Conservation (phyloP, 2,113 vertebrate genomes). For the Sisor rabdophorus region DNA sequence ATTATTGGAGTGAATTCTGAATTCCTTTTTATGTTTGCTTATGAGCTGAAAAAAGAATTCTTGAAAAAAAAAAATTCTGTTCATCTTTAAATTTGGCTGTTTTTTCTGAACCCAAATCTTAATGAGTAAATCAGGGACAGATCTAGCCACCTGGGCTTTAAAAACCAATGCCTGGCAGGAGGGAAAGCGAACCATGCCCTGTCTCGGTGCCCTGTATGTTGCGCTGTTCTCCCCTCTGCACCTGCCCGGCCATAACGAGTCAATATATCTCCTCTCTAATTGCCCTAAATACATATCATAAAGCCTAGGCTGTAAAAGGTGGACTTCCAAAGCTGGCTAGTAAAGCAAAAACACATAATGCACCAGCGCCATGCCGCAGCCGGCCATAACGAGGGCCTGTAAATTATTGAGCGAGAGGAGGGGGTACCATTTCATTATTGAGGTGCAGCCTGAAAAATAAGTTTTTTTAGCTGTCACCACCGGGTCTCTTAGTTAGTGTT, state of each 20-base stretch:
- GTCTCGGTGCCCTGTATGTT: constrained; percentile 49
- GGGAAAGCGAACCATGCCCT: constrained; percentile 15
- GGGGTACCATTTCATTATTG: constrained; percentile 51
- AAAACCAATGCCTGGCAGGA: constrained; percentile 23
- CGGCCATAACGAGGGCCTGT: constrained; percentile 53
- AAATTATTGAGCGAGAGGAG: constrained; percentile 49
- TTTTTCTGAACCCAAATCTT: constrained; percentile 6
- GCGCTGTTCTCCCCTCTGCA: constrained; percentile 66
- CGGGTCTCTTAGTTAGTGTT: not conserved
- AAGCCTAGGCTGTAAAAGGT: constrained; percentile 64
- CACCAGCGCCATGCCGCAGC: constrained; percentile 48
- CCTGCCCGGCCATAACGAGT: constrained; percentile 77
- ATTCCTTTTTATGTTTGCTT: not conserved
- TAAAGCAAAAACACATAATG: constrained; percentile 65
- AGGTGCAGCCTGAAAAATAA: constrained; percentile 54
- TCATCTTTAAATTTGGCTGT: not conserved
- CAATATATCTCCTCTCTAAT: constrained; percentile 80
- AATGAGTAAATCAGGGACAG: constrained; percentile 24
- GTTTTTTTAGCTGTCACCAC: constrained; percentile 20
- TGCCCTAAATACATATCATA: constrained; percentile 79
- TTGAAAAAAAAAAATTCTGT: not conserved
- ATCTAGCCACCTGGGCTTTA: constrained; percentile 30
- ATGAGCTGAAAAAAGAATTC: too few species aligned
- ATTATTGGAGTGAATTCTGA: not conserved
- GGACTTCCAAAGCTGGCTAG: constrained; percentile 56